Evolutionary conservation across 2,797 vertebrate genomes (phyloP), one percentile per base, ranked within the genome.

Genomic region (Gymnoscopelus microlampas): DNA sequence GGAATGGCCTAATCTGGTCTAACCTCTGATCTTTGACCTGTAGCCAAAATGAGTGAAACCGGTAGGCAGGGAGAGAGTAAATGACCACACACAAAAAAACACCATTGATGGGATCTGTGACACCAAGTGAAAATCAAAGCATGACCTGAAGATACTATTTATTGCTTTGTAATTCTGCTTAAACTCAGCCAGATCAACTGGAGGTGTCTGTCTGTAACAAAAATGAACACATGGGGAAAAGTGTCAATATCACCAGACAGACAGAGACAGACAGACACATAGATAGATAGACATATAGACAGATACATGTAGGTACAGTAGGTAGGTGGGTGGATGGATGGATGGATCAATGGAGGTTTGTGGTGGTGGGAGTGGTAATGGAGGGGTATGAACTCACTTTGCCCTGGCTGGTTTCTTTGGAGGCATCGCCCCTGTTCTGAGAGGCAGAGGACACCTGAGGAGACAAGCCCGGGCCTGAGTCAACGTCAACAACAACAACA

Each of bases 371-470:
- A 53, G 60, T 53, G 72, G 59, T 59, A 69, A 63, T 82, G 85
- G 69, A 64, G 75, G 60, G 78, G 84, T 35, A 35, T 35, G 87
- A 79, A 94, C 94, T 94, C 93, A 94, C 93, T 93, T 93, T 94
- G 87, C 80, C 83, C 90, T 89, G 92, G 92, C 87, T 92, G 57
- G 75, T 87, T 44, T 94, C 93, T 93, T 92, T 94, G 90, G 91
- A 81, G 73, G 76, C 53, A 62, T 85, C 74, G 49, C 62, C 82
- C 83, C 85, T 93, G 85, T 57, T 91, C 79, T 86, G 91, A 90
- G 91, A 87, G 81, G 81, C 75, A 65, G 90, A 85, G 64, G 89
- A 80, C 74, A 93, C 91, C 94, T 94, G 79, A 73, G 82, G 86
- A 92, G 83, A 94, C 85, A 94, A 86, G 82, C 76, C 83, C 86